Base-by-base conservation (phyloP, 2,888 invertebrate genomes). In the Sepiola atlantica region DNA sequence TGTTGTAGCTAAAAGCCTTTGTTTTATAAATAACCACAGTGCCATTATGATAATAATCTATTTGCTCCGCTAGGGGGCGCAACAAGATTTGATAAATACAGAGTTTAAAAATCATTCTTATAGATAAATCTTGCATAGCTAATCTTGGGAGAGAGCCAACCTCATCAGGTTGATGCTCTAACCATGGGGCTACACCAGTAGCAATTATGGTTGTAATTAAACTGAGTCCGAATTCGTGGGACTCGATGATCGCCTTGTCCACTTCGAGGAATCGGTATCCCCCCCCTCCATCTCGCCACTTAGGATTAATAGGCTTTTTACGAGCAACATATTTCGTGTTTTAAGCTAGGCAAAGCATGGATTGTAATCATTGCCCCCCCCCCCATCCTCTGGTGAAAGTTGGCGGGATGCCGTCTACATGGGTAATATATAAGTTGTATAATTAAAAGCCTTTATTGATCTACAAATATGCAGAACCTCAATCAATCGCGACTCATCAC, bases 391-490 rank as follows among this genome's bases (percentile, higher is more conserved):
- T 16, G 16, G 2, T 3, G n/a, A 77, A 77, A 77, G 16, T 77
- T 77, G 77, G 77, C 77, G 16, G 77, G 2, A n/a, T 32, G n/a
- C 77, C 77, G 16, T 77, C 77, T n/a, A 77, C 32, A 32, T 77
- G n/a, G 77, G 77, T 77, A 28, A 77, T n/a, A n/a, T 77, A 16
- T 32, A 77, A 77, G 77, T 32, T 77, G 77, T 77, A 77, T 77
- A 77, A 77, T 77, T 77, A 77, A 77, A 77, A 77, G n/a, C n/a
- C 77, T 32, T 77, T 77, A 77, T 77, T 77, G 77, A 77, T 77
- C n/a, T 32, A n/a, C n/a, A 77, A 77, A 77, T 77, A 77, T n/a
- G n/a, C n/a, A 16, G 21, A 4, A 32, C 1, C n/a, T 2, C 14
- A 77, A 77, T n/a, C 77, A 77, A 77, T 77, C n/a, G n/a, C 2